phyloP scores from a whole-genome alignment of 2,113 vertebrate genomes.

The Syngnathoides biaculeatus region DNA sequence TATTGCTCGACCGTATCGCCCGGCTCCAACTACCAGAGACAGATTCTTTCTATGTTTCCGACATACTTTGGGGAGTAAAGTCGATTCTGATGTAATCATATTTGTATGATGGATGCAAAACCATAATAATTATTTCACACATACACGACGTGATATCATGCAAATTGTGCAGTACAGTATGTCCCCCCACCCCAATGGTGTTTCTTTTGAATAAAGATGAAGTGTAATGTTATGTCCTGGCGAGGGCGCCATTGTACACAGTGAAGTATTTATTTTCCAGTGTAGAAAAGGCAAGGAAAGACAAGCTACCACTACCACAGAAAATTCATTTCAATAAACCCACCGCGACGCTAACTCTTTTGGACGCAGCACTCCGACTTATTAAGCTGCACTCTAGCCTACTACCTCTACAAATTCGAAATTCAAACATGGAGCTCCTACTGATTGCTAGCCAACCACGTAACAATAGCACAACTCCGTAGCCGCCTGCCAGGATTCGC shows the following conservation, averaged over 20 bases:
- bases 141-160: too few relatives aligned
- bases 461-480: conserved; percentile 33
- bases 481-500: not conserved
- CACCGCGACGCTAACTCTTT: not conserved
- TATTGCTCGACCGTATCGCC: too few relatives aligned
- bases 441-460: not conserved
- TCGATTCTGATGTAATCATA: too few relatives aligned
- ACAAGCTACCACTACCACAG: not conserved
- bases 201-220: not conserved
- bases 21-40: too few relatives aligned
- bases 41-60: too few relatives aligned
- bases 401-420: not conserved
- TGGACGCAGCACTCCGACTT: not conserved
- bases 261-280: not conserved
- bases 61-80: too few relatives aligned
- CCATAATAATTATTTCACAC: too few relatives aligned
- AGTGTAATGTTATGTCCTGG: not conserved
- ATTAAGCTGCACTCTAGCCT: not conserved
- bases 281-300: not conserved
- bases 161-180: not conserved
- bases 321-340: not conserved
- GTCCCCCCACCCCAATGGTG: not conserved
- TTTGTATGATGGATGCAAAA: too few relatives aligned
- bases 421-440: conserved; percentile 18
- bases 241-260: not conserved